Percentiles rank a stretch among this genome's conserved stretches.
Conservation (phyloP, 2,113 vertebrate species). For the Xiphias gladius region DNA sequence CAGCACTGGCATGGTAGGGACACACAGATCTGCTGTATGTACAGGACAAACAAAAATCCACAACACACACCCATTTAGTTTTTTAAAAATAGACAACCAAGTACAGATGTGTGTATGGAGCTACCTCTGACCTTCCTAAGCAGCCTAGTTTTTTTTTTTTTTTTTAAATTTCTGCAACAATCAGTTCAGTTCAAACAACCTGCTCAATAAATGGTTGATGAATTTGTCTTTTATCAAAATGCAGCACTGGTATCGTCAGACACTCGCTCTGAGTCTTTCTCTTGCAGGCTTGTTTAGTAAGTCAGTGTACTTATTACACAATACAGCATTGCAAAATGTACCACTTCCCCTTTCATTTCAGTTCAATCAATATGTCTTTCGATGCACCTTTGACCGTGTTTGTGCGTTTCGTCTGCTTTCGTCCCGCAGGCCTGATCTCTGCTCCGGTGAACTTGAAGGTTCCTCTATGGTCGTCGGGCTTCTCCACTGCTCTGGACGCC, state of each 20-base stretch:
- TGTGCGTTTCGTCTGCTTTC: background rate
- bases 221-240: background rate
- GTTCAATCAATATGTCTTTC: background rate
- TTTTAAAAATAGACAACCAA: background rate
- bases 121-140: background rate
- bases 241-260: background rate
- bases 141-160: background rate
- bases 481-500: conserved; percentile 76
- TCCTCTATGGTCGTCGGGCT: conserved; percentile 79
- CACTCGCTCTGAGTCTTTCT: background rate
- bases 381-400: background rate
- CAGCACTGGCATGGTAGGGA: conserved; percentile 79
- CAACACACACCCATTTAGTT: background rate
- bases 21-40: background rate
- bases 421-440: conserved; percentile 77
- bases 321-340: conserved; percentile 24
- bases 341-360: conserved; percentile 26
- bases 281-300: background rate
- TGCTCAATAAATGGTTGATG: background rate
- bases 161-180: background rate
- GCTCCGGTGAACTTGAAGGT: conserved; percentile 77
- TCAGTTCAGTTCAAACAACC: background rate
- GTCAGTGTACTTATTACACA: background rate
- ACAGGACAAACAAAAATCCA: background rate
- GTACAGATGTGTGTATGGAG: background rate